These are phyloP conservation scores for Musca domestica DNA, from an alignment of 1,140 invertebrate species.

Conservation along the genomic window DNA sequence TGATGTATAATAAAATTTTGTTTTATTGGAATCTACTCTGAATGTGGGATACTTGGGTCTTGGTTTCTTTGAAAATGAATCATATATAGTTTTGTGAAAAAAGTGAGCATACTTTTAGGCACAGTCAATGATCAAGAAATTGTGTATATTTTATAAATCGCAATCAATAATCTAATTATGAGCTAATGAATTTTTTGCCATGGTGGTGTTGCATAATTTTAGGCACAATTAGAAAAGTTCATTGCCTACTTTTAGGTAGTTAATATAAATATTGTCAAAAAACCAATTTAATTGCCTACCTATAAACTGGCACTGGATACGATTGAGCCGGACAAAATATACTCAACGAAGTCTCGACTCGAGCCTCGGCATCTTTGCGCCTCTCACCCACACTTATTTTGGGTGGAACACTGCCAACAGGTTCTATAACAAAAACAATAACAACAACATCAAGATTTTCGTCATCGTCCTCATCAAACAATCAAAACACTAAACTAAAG, in stretches of 20 bases:
- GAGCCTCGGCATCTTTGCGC: constrained; percentile 55
- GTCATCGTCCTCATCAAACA: constrained; percentile 51
- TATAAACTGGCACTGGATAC: constrained; percentile 62
- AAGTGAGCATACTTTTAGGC: no score
- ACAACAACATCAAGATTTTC: not conserved
- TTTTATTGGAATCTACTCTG: not conserved
- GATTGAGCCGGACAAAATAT: constrained; percentile 67
- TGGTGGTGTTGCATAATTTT: no score
- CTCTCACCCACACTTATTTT: constrained; percentile 63
- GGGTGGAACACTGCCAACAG: constrained; percentile 68
- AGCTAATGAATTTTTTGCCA: no score
- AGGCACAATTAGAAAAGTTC: no score
- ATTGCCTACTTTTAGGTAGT: no score
- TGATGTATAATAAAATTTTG: not conserved
- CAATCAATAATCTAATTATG: no score
- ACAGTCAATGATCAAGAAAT: no score
- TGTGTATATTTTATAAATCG: no score
- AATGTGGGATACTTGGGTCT: not conserved
- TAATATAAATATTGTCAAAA: not conserved
- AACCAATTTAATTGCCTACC: constrained; percentile 49
- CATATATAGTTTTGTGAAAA: no score
- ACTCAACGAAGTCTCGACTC: constrained; percentile 54
- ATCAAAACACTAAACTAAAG: not conserved
- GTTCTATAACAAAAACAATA: constrained; percentile 57
- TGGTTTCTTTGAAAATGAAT: no score